Evolutionary conservation across 2,888 invertebrate genomes (phyloP).

Genomic region (Brachypterus glaber): DNA sequence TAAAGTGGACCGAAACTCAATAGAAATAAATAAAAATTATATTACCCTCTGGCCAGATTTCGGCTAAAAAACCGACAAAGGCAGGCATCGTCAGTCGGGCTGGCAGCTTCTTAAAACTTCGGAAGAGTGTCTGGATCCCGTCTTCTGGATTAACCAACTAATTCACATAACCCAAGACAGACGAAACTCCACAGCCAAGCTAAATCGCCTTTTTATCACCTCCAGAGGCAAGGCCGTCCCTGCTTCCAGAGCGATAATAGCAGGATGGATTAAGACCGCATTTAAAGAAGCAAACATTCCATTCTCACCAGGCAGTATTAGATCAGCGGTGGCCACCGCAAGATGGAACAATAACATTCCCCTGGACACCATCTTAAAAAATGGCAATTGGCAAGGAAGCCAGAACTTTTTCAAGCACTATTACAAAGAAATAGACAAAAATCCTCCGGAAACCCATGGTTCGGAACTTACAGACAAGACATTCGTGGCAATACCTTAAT

Average conservation of each 20-base stretch:
- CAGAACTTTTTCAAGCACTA: conserved; percentile 12
- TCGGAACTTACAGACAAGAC: no score
- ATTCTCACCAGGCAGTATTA: conserved; percentile 11
- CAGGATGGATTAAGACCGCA: conserved; percentile 11
- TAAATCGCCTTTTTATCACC: conserved; percentile 10
- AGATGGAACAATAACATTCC: conserved; percentile 6
- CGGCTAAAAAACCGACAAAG: conserved; percentile 23
- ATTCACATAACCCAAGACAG: conserved; percentile 8
- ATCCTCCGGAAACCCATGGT: no score
- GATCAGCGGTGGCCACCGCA: conserved; percentile 13
- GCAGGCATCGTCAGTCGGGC: conserved; percentile 12
- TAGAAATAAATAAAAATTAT: conserved; percentile 6
- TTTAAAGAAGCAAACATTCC: conserved; percentile 5
- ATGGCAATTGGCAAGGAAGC: conserved; percentile 13
- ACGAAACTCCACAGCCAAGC: no score
- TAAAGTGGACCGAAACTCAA: conserved; percentile 6
- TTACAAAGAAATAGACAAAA: conserved; percentile 7
- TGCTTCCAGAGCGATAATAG: conserved; percentile 12
- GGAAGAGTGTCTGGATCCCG: conserved; percentile 12
- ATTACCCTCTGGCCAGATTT: conserved; percentile 22
- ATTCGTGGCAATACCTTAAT: no score
- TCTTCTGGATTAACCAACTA: conserved; percentile 12
- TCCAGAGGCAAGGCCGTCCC: conserved; percentile 8
- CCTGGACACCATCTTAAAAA: conserved; percentile 12
- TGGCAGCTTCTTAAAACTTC: conserved; percentile 14